Conservation (phyloP, 2,797 vertebrate species). For the Syngnathus rostellatus region DNA sequence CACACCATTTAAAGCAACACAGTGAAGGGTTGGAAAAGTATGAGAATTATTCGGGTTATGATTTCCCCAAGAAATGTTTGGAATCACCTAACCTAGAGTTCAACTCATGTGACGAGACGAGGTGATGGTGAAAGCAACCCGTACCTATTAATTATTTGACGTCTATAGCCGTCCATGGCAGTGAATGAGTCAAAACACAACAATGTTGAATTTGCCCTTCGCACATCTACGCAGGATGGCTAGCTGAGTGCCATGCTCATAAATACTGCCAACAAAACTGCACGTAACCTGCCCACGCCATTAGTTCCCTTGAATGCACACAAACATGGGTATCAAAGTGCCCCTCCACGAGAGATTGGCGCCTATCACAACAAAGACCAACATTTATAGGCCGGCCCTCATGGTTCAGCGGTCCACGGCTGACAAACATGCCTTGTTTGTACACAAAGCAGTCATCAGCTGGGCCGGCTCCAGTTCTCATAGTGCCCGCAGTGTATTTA, state of each 20-base stretch:
- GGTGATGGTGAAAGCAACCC: too few species aligned
- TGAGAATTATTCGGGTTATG: too few species aligned
- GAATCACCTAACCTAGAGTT: too few species aligned
- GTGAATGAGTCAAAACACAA: neutral
- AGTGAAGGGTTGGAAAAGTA: too few species aligned
- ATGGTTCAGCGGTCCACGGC: constrained; percentile 41
- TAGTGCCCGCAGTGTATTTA: constrained; percentile 68
- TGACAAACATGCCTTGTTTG: constrained; percentile 65
- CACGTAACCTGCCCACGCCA: neutral
- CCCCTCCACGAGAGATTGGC: constrained; percentile 27
- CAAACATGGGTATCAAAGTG: constrained; percentile 37
- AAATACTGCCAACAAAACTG: neutral
- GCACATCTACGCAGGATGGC: neutral
- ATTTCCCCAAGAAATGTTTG: too few species aligned
- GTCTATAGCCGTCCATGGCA: too few species aligned
- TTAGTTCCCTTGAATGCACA: constrained; percentile 19
- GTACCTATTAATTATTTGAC: too few species aligned
- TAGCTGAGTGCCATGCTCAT: neutral
- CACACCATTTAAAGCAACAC: too few species aligned
- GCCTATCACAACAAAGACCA: constrained; percentile 43
- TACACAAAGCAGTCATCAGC: constrained; percentile 58
- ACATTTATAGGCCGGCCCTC: constrained; percentile 34
- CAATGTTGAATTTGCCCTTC: neutral
- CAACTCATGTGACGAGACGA: too few species aligned
- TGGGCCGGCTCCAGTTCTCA: constrained; percentile 51